Evolutionary conservation across 2,113 vertebrate species (phyloP), one percentile per base, ranked within the genome.

Genomic region (Pterocles gutturalis): DNA sequence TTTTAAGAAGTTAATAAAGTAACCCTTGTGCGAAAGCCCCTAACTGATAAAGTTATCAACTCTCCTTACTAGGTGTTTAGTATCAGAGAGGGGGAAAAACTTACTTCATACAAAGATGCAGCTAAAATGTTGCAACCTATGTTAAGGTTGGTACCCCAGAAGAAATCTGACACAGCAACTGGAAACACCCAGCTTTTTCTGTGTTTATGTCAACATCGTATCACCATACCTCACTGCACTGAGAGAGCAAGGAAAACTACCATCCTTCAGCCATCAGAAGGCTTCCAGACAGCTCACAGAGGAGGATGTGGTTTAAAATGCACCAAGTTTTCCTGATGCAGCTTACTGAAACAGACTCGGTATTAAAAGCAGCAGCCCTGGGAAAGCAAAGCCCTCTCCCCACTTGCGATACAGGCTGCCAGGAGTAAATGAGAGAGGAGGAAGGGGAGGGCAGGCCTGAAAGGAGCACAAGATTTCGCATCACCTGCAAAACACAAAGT

Each of bases 161-260:
- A 71, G 69, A 20, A 36, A 51, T 14, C 3, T 2, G 45, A 41
- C 28, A 10, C 22, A 5, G 5, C 54, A 57, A 8, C 24, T 64
- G 18, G 78, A 54, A 72, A 51, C 29, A 13, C 15, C 3, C 13
- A 13, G 4, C 7, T 18, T 64, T 18, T 64, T 4, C 24, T 6
- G n/a, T 9, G 53, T 0, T 54, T 46, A 48, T 5, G 6, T 13
- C 51, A 25, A 8, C 0, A 4, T 3, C 29, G 7, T 4, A 13
- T 3, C 54, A 53, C 26, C n/a, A 16, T 3, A 43, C 31, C 45
- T 33, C n/a, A 1, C 33, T 5, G 60, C 10, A 0, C 36, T 26
- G 5, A 17, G 25, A 18, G 20, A 20, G n/a, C 1, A 2, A 3
- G 60, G 78, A 48, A 13, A 83, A 25, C 28, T 8, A 14, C 71